These are phyloP conservation scores for Zaprionus inermis DNA, from an alignment of 1,140 invertebrate genomes.

Conservation along the genomic window DNA sequence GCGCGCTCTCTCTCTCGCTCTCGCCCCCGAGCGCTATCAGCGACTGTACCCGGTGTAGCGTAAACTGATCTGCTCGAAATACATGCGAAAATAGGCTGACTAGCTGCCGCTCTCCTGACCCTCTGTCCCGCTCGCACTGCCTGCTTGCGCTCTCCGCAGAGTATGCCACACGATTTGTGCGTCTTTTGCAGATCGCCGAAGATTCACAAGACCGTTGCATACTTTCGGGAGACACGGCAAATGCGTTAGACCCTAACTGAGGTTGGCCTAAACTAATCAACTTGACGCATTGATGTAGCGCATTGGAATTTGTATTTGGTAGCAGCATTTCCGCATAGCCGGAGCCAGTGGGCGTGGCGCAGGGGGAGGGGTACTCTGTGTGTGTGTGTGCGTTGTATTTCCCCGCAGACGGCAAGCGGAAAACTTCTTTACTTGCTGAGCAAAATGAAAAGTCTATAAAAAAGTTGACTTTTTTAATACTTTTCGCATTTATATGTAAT, in stretches of 20 bases:
- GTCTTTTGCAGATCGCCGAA: not conserved
- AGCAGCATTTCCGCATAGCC: conserved; percentile 34
- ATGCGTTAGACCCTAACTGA: not conserved
- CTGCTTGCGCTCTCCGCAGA: conserved; percentile 9
- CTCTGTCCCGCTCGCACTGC: not conserved
- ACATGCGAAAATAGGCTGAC: not conserved
- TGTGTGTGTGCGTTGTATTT: conserved; percentile 42
- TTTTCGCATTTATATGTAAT: conserved; percentile 80
- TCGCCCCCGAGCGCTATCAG: too few relatives aligned
- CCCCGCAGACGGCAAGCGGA: conserved; percentile 73
- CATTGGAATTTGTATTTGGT: conserved; percentile 29
- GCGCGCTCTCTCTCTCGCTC: too few relatives aligned
- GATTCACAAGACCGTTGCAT: conserved; percentile 9
- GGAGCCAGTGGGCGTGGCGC: conserved; percentile 3
- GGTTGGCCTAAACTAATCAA: not conserved
- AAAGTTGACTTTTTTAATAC: conserved; percentile 82
- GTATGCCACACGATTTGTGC: conserved; percentile 30
- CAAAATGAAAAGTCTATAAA: conserved; percentile 79
- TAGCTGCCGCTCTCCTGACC: not conserved
- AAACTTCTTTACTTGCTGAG: conserved; percentile 51
- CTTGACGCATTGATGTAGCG: conserved; percentile 14
- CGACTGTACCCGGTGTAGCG: not conserved
- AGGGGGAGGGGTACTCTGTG: conserved; percentile 14
- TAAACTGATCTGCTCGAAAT: not conserved
- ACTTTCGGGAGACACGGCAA: conserved; percentile 30